phyloP scores from a whole-genome alignment of 2,888 invertebrate species.

The Diarsia rubi region DNA sequence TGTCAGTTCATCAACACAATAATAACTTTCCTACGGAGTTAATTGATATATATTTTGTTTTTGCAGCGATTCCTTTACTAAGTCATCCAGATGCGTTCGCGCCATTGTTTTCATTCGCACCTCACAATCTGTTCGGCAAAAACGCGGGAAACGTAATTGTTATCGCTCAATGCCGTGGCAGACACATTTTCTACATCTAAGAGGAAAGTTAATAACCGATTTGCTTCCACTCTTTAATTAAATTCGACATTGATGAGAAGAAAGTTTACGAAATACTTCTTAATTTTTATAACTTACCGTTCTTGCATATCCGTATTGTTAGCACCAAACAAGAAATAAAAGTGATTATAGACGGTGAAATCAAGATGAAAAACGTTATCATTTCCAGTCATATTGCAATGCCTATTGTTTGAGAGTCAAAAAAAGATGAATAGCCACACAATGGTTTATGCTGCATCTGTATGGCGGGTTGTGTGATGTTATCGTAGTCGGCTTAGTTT shows the following conservation, averaged over 20 bases:
- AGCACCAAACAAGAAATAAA: conserved; percentile 80
- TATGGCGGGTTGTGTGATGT: conserved; percentile 46
- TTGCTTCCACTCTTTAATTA: conserved; percentile 75
- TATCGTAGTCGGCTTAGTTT: conserved; percentile 62
- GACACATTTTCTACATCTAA: conserved; percentile 77
- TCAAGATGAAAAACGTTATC: conserved; percentile 69
- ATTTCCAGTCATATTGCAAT: conserved; percentile 69
- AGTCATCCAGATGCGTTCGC: conserved; percentile 68
- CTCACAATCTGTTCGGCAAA: conserved; percentile 73
- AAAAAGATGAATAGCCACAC: conserved; percentile 68
- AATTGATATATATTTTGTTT: conserved; percentile 74
- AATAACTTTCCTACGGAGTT: conserved; percentile 68
- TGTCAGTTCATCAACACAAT: conserved; percentile 32
- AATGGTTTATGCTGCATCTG: conserved; percentile 72
- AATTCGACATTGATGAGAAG: conserved; percentile 75
- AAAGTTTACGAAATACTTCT: conserved; percentile 71
- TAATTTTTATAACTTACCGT: conserved; percentile 79
- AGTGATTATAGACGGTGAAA: conserved; percentile 74
- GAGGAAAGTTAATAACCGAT: conserved; percentile 83
- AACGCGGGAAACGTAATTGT: conserved; percentile 82
- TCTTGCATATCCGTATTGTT: conserved; percentile 77
- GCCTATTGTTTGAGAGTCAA: conserved; percentile 76
- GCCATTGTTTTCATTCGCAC: conserved; percentile 72
- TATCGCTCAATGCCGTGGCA: conserved; percentile 75
- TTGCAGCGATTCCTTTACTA: conserved; percentile 65